Conservation (phyloP, 2,797 vertebrate species). For the Myotis pilosus region DNA sequence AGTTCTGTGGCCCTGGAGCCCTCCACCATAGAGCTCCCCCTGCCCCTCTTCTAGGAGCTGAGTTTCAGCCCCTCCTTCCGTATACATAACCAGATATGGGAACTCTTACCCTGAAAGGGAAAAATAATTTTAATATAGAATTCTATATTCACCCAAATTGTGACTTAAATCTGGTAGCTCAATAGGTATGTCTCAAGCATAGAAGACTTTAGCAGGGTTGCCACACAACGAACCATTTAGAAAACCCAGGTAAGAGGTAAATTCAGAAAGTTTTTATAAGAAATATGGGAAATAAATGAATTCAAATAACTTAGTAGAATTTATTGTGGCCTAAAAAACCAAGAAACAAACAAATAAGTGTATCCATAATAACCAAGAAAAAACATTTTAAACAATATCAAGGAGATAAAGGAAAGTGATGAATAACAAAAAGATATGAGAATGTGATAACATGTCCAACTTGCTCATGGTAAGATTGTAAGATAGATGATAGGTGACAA, state of each 20-base stretch:
- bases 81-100: background rate
- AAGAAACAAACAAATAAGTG: background rate
- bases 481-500: background rate
- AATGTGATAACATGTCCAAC: background rate
- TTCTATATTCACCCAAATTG: background rate
- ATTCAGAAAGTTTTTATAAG: background rate
- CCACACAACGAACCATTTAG: background rate
- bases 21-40: background rate
- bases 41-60: background rate
- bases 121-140: background rate
- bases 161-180: background rate
- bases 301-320: conserved; percentile 1
- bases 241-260: conserved; percentile 32
- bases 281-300: background rate
- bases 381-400: background rate
- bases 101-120: background rate
- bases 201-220: background rate
- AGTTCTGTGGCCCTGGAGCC: background rate
- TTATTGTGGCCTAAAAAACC: background rate
- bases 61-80: background rate
- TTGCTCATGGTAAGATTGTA: background rate
- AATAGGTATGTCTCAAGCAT: background rate
- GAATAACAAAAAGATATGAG: background rate
- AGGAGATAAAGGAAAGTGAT: background rate
- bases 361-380: background rate